Percentiles rank a stretch among this genome's conserved stretches.
Evolutionary conservation across 2,797 vertebrate species (phyloP).

Genomic region (Chelonia mydas): DNA sequence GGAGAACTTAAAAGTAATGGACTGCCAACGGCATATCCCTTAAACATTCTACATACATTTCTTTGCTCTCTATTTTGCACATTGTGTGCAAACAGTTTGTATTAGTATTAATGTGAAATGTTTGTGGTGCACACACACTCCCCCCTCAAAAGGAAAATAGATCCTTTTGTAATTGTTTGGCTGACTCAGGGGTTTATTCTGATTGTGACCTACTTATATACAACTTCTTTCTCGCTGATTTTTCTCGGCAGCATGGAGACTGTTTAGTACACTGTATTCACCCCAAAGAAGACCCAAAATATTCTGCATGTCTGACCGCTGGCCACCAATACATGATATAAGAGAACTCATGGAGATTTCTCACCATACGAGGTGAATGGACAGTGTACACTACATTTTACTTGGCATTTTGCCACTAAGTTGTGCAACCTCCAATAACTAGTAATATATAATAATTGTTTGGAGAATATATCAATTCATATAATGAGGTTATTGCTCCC

Average conservation of each 20-base stretch:
- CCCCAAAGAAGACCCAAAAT: background rate
- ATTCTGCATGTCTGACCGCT: background rate
- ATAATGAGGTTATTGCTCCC: background rate
- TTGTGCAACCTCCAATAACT: background rate
- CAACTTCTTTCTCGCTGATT: background rate
- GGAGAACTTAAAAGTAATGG: conserved; percentile 49
- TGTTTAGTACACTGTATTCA: background rate
- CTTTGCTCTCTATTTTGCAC: conserved; percentile 64
- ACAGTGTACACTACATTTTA: background rate
- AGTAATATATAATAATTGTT: conserved; percentile 3
- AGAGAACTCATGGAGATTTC: background rate
- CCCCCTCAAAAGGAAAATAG: conserved; percentile 49
- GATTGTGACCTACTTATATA: conserved; percentile 57
- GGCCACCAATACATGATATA: background rate
- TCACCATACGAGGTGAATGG: background rate
- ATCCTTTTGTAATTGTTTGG: background rate
- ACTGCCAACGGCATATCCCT: conserved; percentile 70
- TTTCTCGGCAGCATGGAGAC: background rate
- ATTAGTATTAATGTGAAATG: conserved; percentile 63
- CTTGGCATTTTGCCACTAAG: background rate
- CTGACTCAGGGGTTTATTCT: conserved; percentile 48
- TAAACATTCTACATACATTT: conserved; percentile 59
- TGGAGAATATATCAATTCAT: conserved; percentile 25
- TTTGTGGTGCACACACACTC: conserved; percentile 12
- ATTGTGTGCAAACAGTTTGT: conserved; percentile 60